These are phyloP conservation scores for Drosophila koepferae DNA, from an alignment of 2,888 invertebrate species.

Conservation along the genomic window DNA sequence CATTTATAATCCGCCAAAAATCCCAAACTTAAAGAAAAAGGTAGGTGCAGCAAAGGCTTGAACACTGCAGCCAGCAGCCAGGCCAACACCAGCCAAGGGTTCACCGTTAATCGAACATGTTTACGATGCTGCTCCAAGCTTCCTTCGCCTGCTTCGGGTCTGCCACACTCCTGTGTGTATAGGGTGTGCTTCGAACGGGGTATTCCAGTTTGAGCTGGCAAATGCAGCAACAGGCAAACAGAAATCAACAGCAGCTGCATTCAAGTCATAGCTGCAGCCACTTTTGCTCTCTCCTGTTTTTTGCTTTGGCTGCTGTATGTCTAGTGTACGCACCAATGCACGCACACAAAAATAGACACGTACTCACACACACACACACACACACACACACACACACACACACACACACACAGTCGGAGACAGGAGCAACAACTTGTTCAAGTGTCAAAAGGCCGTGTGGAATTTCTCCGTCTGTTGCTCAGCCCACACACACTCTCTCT, in stretches of 20 bases:
- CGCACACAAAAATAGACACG: not conserved
- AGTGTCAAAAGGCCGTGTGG: constrained; percentile 55
- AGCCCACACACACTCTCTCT: not conserved
- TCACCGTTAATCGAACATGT: not conserved
- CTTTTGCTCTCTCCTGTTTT: not conserved
- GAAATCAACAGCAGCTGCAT: constrained; percentile 25
- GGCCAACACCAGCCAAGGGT: not conserved
- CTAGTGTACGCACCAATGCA: constrained; percentile 21
- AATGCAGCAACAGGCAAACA: constrained; percentile 32
- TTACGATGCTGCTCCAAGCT: not conserved
- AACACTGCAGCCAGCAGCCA: not conserved
- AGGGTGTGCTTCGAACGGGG: not conserved
- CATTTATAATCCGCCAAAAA: constrained; percentile 59
- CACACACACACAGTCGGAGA: not conserved
- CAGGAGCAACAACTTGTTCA: constrained; percentile 30
- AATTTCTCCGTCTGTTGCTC: constrained; percentile 28
- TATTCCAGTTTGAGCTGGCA: not conserved
- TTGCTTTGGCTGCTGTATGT: constrained; percentile 22
- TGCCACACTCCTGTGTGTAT: too few relatives aligned
- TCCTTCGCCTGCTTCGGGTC: not conserved
- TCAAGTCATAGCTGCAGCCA: constrained; percentile 28
- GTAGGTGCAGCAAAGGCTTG: not conserved
- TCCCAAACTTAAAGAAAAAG: constrained; percentile 1
- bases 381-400: not conserved
- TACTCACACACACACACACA: not conserved